Conservation (phyloP, 2,888 invertebrate species). For the Tryphoninae sp. region DNA sequence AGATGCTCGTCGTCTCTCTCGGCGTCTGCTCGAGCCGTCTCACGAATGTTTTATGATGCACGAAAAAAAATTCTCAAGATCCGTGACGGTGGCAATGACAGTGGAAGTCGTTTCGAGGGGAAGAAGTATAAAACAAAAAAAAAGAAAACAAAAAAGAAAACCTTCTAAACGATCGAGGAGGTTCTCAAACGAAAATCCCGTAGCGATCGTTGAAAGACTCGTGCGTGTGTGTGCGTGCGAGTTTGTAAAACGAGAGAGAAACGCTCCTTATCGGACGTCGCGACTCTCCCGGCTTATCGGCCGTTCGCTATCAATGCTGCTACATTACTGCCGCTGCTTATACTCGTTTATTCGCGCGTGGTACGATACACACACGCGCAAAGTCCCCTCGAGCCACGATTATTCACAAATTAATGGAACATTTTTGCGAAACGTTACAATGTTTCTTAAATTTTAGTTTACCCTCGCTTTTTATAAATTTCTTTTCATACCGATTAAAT, state of each 20-base stretch:
- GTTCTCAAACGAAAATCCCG: constrained; percentile 16
- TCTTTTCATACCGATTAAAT: too few species aligned
- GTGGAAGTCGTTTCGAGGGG: constrained; percentile 6
- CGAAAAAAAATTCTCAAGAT: constrained; percentile 38
- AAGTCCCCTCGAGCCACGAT: not conserved
- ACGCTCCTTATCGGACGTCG: constrained; percentile 45
- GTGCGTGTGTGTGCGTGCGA: constrained; percentile 1
- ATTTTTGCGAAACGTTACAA: too few species aligned
- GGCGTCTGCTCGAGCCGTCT: not conserved
- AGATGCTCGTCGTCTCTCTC: not conserved
- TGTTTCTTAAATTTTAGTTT: too few species aligned
- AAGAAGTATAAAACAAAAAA: not conserved
- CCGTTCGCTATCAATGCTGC: constrained; percentile 46
- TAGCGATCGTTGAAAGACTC: not conserved
- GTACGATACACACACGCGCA: not conserved
- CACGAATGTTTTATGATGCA: constrained; percentile 31
- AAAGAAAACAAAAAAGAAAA: not conserved
- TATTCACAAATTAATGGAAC: constrained; percentile 16
- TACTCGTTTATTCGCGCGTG: constrained; percentile 3
- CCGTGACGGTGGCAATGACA: constrained; percentile 37
- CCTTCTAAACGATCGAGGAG: constrained; percentile 22
- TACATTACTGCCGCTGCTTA: constrained; percentile 1
- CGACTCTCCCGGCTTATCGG: constrained; percentile 46
- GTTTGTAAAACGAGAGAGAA: constrained; percentile 42
- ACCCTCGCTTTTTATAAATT: too few species aligned